Percentiles rank a stretch among this genome's conserved stretches.
Evolutionary conservation across 2,888 invertebrate species (phyloP).

Genomic region (Machimus rusticus): DNA sequence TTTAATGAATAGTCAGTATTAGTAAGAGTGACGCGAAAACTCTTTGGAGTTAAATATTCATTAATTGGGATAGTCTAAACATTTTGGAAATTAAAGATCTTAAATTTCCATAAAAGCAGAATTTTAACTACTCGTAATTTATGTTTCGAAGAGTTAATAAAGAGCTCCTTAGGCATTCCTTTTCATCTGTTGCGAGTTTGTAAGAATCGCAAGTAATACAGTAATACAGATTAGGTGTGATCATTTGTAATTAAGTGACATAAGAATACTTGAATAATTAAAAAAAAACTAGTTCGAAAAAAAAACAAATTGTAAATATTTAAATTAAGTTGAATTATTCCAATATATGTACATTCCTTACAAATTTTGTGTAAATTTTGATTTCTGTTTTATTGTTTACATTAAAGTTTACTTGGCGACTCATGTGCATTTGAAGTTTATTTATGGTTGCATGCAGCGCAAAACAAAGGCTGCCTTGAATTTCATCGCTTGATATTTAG

Average conservation of each 20-base stretch:
- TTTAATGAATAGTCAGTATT: conserved; percentile 11
- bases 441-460: background rate
- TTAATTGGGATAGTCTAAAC: background rate
- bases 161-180: background rate
- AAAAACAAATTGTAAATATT: background rate
- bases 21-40: background rate
- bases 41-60: background rate
- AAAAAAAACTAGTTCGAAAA: background rate
- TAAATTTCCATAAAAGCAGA: background rate
- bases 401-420: background rate
- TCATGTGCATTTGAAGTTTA: background rate
- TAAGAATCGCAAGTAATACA: background rate
- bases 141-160: background rate
- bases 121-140: background rate
- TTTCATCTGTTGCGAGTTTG: background rate
- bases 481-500: background rate
- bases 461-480: background rate
- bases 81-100: background rate
- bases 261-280: background rate
- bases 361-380: background rate
- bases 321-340: background rate
- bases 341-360: background rate
- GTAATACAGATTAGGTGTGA: background rate
- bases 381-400: background rate
- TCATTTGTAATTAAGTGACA: background rate